These are phyloP conservation scores for Cyanistes caeruleus DNA, from an alignment of 2,113 vertebrate species.

Conservation along the genomic window DNA sequence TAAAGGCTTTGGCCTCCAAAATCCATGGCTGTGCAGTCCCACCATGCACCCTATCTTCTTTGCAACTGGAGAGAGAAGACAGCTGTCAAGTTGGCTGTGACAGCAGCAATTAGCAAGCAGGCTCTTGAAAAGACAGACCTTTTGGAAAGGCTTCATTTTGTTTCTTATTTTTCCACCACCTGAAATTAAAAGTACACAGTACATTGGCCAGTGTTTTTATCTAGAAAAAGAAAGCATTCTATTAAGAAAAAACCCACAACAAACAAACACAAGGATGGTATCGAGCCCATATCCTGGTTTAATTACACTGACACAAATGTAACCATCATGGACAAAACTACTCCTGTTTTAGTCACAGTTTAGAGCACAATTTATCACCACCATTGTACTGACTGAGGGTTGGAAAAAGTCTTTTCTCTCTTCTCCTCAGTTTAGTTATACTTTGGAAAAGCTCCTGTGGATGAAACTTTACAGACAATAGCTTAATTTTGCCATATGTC, in stretches of 20 bases:
- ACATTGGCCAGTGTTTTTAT: not conserved
- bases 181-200: constrained; percentile 51
- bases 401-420: not conserved
- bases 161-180: constrained; percentile 12
- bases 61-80: not conserved
- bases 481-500: not conserved
- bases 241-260: not conserved
- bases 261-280: not conserved
- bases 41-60: constrained; percentile 2
- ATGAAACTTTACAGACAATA: not conserved
- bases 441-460: not conserved
- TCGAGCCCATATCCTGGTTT: not conserved
- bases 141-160: constrained; percentile 69
- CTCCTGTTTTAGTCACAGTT: not conserved
- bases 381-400: not conserved
- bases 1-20: constrained; percentile 9
- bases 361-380: not conserved
- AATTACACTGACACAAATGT: not conserved
- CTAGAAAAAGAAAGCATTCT: not conserved
- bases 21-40: not conserved
- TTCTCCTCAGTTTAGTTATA: not conserved
- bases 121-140: constrained; percentile 44
- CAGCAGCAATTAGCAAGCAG: not conserved
- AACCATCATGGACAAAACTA: not conserved
- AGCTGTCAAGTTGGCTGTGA: not conserved